Conservation (phyloP, 2,797 vertebrate genomes). For the Lepus oiostolus region DNA sequence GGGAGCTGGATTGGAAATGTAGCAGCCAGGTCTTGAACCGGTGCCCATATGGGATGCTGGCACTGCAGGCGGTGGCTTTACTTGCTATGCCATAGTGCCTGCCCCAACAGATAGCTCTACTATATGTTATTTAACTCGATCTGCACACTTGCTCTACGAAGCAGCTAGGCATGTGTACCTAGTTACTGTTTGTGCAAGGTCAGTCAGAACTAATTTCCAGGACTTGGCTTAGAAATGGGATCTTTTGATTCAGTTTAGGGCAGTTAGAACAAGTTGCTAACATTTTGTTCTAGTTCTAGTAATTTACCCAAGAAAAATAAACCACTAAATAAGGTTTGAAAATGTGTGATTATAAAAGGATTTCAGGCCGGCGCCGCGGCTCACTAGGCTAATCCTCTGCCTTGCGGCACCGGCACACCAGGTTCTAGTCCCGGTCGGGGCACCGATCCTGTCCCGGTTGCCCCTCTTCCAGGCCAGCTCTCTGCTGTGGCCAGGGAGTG, state of each 20-base stretch:
- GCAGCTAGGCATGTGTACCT: not conserved
- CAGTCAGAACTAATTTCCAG: slow-evolving; percentile 43
- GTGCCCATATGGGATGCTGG: no score
- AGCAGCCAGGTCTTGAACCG: no score
- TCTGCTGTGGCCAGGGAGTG: no score
- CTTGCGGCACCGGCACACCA: no score
- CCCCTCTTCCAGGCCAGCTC: no score
- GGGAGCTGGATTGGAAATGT: no score
- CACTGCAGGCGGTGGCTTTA: no score
- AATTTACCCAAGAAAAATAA: slow-evolving; percentile 33
- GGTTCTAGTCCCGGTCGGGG: no score
- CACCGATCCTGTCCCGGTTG: no score
- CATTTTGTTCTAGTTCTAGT: not conserved
- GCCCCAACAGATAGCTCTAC: not conserved
- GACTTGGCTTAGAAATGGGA: not conserved
- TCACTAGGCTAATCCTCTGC: no score
- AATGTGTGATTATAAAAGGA: slow-evolving; percentile 40
- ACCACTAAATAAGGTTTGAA: slow-evolving; percentile 7
- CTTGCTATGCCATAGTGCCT: no score
- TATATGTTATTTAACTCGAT: not conserved
- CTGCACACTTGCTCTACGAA: slow-evolving; percentile 7
- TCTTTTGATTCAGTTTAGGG: slow-evolving; percentile 5
- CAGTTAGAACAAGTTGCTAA: slow-evolving; percentile 37
- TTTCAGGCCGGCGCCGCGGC: no score
- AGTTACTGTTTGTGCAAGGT: not conserved